Conservation (phyloP, 1,140 invertebrate species). For the Drosophila mayri region DNA sequence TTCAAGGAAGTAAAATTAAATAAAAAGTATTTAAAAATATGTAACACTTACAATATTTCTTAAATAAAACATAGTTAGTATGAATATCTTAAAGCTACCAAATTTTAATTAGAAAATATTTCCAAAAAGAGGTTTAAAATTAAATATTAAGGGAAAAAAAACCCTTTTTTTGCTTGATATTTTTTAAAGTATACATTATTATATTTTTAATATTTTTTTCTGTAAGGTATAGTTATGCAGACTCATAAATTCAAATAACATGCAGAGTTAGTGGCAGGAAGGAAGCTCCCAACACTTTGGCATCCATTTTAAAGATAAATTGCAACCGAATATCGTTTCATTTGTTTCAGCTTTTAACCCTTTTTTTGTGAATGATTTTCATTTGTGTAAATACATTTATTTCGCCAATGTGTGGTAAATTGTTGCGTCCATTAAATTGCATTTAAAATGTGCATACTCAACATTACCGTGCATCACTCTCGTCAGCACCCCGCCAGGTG, state of each 20-base stretch:
- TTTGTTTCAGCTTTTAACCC: constrained; percentile 11
- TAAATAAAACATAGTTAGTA: neutral
- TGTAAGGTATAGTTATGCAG: constrained; percentile 1
- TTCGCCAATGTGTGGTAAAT: constrained; percentile 6
- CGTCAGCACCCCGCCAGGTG: constrained; percentile 22
- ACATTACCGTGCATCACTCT: constrained; percentile 5
- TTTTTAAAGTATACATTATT: neutral
- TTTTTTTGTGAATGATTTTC: constrained; percentile 2
- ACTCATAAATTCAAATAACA: constrained; percentile 24
- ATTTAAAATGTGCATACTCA: constrained; percentile 43
- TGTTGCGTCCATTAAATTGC: constrained; percentile 40
- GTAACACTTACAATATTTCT: neutral
- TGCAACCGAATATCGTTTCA: constrained; percentile 25
- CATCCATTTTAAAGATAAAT: constrained; percentile 47
- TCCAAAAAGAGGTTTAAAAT: rapidly evolving
- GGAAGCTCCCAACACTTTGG: constrained; percentile 31
- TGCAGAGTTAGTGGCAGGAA: neutral
- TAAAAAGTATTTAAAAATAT: no score
- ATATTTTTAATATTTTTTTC: neutral
- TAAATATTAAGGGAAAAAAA: no score
- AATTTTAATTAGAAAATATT: neutral
- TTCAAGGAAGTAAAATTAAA: neutral
- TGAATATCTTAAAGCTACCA: neutral
- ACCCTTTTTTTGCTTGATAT: no score
- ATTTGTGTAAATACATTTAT: neutral